These are phyloP conservation scores for Balearica regulorum DNA, from an alignment of 2,797 vertebrate genomes.

Conservation along the genomic window DNA sequence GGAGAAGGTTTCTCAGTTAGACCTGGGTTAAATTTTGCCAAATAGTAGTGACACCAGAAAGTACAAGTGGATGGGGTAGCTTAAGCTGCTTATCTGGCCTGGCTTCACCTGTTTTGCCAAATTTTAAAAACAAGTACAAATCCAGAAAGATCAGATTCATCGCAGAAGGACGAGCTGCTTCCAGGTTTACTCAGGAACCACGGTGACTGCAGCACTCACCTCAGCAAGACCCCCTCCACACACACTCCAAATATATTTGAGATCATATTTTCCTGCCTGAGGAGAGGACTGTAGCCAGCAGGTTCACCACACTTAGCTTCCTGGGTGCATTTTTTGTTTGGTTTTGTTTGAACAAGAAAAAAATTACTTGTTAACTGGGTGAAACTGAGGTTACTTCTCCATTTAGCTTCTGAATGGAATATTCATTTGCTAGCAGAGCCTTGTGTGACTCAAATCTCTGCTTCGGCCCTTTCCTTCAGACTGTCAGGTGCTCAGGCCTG, in stretches of 20 bases:
- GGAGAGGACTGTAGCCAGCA: neutral
- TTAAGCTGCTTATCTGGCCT: neutral
- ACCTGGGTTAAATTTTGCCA: neutral
- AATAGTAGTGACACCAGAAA: neutral
- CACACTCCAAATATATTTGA: neutral
- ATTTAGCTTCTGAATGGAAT: neutral
- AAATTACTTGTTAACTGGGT: neutral
- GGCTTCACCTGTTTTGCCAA: neutral
- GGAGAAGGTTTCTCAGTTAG: neutral
- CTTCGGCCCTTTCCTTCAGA: neutral
- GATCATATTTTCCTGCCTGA: neutral
- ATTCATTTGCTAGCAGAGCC: neutral
- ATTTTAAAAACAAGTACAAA: neutral
- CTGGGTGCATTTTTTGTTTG: neutral
- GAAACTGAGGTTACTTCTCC: neutral
- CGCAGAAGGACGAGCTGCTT: neutral
- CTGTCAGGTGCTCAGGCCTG: neutral
- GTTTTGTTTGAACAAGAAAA: neutral
- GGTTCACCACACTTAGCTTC: neutral
- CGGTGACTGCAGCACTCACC: neutral
- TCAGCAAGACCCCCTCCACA: accelerated
- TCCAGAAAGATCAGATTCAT: neutral
- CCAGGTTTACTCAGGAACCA: neutral
- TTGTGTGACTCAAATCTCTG: neutral
- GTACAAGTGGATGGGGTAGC: neutral